phyloP scores from a whole-genome alignment of 2,113 vertebrate species.

The Melanerpes formicivorus region DNA sequence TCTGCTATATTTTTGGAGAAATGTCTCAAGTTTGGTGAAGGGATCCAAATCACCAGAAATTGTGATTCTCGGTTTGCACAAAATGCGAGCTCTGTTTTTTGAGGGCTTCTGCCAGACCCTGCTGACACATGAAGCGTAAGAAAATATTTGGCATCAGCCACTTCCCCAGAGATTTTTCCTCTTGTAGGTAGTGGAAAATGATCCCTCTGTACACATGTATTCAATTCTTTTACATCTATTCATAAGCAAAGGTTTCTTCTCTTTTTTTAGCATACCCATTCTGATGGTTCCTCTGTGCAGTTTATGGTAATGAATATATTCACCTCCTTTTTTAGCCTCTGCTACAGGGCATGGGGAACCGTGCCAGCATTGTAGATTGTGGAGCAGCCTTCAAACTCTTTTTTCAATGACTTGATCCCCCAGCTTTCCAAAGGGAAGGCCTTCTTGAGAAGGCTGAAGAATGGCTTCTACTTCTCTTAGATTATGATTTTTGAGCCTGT shows the following conservation, averaged over 20 bases:
- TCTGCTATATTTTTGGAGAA: conserved; percentile 51
- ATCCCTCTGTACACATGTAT: conserved; percentile 61
- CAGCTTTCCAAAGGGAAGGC: neutral
- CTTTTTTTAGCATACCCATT: conserved; percentile 53
- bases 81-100: conserved; percentile 32
- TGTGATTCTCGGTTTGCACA: conserved; percentile 51
- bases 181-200: conserved; percentile 68
- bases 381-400: neutral
- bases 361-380: neutral
- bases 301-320: conserved; percentile 43
- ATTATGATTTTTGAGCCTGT: neutral
- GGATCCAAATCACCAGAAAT: conserved; percentile 36
- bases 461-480: neutral
- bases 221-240: conserved; percentile 52
- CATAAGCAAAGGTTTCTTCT: conserved; percentile 51
- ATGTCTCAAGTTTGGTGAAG: conserved; percentile 21
- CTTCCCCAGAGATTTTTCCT: conserved; percentile 59
- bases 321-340: conserved; percentile 60
- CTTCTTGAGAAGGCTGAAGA: neutral
- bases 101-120: conserved; percentile 55
- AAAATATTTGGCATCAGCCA: conserved; percentile 61
- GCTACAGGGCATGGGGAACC: conserved; percentile 10
- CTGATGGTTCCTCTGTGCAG: conserved; percentile 36
- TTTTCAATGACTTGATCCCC: neutral
- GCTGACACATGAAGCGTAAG: conserved; percentile 50